Evolutionary conservation across 2,888 invertebrate species (phyloP).

Genomic region (Leucophora obtusa): DNA sequence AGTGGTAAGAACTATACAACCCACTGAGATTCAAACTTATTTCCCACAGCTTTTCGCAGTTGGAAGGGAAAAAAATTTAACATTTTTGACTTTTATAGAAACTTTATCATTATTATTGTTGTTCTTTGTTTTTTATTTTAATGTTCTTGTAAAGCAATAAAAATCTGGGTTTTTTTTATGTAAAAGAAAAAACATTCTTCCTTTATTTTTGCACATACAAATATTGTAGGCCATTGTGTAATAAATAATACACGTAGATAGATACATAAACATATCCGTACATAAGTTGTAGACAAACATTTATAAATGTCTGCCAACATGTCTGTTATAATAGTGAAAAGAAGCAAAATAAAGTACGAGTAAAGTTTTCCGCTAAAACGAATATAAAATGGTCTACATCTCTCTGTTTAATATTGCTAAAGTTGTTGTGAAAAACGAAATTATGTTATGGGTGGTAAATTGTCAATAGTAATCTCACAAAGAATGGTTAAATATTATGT

Average conservation of each 20-base stretch:
- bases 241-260: slow-evolving; percentile 6
- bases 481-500: too few relatives aligned
- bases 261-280: neutral
- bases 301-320: slow-evolving; percentile 47
- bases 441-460: too few relatives aligned
- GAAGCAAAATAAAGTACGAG: neutral
- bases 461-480: too few relatives aligned
- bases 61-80: neutral
- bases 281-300: slow-evolving; percentile 37
- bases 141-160: slow-evolving; percentile 22
- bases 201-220: neutral
- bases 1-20: neutral
- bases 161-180: slow-evolving; percentile 16
- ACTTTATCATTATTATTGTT: neutral
- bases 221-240: neutral
- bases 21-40: neutral
- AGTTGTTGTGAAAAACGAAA: too few relatives aligned
- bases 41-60: neutral
- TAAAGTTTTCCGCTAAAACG: neutral
- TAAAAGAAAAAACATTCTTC: neutral
- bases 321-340: slow-evolving; percentile 41
- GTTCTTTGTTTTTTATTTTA: neutral
- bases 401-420: too few relatives aligned
- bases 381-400: neutral
- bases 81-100: neutral